A percentile compares a stretch with the other conserved stretches of the same genome.
phyloP scores from a whole-genome alignment of 2,888 invertebrate genomes.

The Ichneumoninae sp. region DNA sequence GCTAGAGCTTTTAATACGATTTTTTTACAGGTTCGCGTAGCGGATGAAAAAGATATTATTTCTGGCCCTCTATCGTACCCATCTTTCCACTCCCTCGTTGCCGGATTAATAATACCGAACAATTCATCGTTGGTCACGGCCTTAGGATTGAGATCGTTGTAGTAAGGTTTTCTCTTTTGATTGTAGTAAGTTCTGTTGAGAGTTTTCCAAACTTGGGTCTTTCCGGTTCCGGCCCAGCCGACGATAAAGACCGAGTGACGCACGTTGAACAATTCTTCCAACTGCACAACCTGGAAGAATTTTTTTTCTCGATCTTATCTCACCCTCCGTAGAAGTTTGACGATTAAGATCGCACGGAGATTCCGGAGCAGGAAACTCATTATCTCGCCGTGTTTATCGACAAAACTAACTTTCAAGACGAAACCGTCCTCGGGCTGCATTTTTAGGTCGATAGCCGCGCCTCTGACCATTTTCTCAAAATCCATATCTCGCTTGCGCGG shows the following conservation, averaged over 20 bases:
- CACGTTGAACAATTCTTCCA: conserved; percentile 96
- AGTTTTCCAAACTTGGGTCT: conserved; percentile 97
- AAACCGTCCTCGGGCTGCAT: conserved; percentile 97
- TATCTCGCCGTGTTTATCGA: conserved; percentile 9
- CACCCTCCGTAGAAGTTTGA: neutral
- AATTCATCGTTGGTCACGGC: conserved; percentile 98
- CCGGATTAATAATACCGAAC: conserved; percentile 96
- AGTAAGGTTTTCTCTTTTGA: conserved; percentile 92
- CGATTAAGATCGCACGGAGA: conserved; percentile 42
- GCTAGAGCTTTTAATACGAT: neutral
- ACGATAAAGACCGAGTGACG: conserved; percentile 96
- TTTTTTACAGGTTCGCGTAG: neutral
- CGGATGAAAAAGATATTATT: neutral
- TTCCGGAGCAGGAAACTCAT: conserved; percentile 30
- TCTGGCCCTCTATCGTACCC: conserved; percentile 82
- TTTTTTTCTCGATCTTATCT: conserved; percentile 35
- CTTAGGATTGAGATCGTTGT: conserved; percentile 97
- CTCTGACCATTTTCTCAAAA: conserved; percentile 92
- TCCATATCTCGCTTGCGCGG: conserved; percentile 94
- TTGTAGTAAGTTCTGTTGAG: conserved; percentile 93
- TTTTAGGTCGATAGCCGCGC: conserved; percentile 92
- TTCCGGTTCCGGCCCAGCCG: conserved; percentile 95
- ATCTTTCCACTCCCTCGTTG: conserved; percentile 97
- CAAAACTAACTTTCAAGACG: conserved; percentile 88
- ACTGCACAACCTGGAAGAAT: conserved; percentile 90